phyloP scores from a whole-genome alignment of 30 jellyfish, hydroid and myxozoan species.

The Aurelia aurita region DNA sequence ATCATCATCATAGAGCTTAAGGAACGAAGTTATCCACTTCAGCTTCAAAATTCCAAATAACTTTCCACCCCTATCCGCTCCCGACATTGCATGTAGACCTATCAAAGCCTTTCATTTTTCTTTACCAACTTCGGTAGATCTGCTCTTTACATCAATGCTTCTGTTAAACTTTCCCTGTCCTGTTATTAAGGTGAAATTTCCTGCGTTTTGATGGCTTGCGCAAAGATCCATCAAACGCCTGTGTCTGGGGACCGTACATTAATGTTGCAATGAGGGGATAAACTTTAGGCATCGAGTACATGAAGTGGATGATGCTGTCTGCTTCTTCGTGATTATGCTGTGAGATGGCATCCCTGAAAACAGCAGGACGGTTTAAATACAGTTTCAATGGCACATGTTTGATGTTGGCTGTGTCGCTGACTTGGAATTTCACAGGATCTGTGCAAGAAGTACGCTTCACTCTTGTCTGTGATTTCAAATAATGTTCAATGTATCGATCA shows the following conservation, averaged over 20 bases:
- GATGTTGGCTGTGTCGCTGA: too few relatives aligned
- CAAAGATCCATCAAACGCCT: slow-evolving; percentile 30
- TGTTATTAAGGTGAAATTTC: neutral
- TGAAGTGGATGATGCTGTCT: too few relatives aligned
- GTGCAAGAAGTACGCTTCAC: too few relatives aligned
- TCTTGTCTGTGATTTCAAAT: too few relatives aligned
- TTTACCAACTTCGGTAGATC: neutral
- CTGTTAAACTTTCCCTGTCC: slow-evolving; percentile 16
- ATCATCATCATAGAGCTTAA: neutral
- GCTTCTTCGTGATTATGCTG: too few relatives aligned
- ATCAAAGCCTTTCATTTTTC: slow-evolving; percentile 27
- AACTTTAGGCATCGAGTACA: too few relatives aligned
- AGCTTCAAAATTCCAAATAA: slow-evolving; percentile 38
- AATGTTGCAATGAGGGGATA: slow-evolving; percentile 36
- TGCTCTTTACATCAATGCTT: neutral
- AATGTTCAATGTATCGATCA: too few relatives aligned
- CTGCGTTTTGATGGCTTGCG: slow-evolving; percentile 12
- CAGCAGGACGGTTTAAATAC: too few relatives aligned
- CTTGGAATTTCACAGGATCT: too few relatives aligned
- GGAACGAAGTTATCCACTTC: slow-evolving; percentile 46
- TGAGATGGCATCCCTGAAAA: too few relatives aligned
- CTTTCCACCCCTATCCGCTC: slow-evolving; percentile 63
- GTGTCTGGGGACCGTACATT: slow-evolving; percentile 24
- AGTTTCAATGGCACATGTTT: neutral
- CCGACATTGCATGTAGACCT: slow-evolving; percentile 33